phyloP scores from a whole-genome alignment of 2,888 invertebrate species.

The Pelosia muscerda region DNA sequence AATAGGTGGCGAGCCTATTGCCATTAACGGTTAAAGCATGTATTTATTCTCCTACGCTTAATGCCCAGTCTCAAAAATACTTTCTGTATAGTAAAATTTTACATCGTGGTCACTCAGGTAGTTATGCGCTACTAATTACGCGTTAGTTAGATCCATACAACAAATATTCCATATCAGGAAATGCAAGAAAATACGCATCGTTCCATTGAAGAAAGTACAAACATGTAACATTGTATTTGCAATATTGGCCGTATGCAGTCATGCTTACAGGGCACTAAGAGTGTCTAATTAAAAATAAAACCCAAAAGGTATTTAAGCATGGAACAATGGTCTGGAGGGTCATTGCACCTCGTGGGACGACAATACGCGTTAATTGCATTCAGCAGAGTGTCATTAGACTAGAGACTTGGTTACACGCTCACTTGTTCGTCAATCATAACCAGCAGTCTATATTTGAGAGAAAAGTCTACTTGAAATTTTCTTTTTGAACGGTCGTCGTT shows the following conservation, averaged over 20 bases:
- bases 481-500: background rate
- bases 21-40: too few relatives aligned
- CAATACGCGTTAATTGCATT: slow-evolving; percentile 67
- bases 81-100: background rate
- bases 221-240: slow-evolving; percentile 30
- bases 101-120: background rate
- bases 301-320: slow-evolving; percentile 16
- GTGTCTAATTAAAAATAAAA: slow-evolving; percentile 32
- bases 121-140: background rate
- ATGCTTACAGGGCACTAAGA: slow-evolving; percentile 14
- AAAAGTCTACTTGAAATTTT: background rate
- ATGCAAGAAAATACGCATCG: slow-evolving; percentile 13
- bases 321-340: slow-evolving; percentile 55
- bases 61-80: too few relatives aligned
- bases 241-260: slow-evolving; percentile 27
- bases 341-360: slow-evolving; percentile 75
- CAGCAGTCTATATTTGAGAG: slow-evolving; percentile 1
- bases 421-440: slow-evolving; percentile 2
- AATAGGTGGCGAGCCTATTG: too few relatives aligned
- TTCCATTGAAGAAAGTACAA: slow-evolving; percentile 21
- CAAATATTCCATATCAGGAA: slow-evolving; percentile 15
- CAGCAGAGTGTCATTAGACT: slow-evolving; percentile 35
- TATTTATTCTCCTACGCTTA: too few relatives aligned
- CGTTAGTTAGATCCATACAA: slow-evolving; percentile 10
- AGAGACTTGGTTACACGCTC: slow-evolving; percentile 9